Percentiles rank a stretch among this genome's conserved stretches.
Evolutionary conservation across 2,888 invertebrate species (phyloP).

Genomic region (Horisme vitalbata): DNA sequence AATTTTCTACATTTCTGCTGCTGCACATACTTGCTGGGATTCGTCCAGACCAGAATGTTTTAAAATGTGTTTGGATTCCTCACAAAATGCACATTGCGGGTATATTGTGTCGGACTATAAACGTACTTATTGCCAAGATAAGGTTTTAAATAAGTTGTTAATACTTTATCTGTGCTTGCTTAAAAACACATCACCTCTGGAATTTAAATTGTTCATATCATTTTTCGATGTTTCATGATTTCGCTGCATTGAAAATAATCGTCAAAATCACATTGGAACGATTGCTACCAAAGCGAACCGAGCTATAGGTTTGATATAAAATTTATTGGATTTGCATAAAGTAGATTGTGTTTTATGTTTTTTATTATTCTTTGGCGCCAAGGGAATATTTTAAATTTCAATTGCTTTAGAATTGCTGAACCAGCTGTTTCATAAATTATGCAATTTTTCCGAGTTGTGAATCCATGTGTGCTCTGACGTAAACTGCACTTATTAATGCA

Average conservation of each 20-base stretch:
- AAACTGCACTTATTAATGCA: neutral
- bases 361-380: slow-evolving; percentile 38
- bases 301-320: slow-evolving; percentile 80
- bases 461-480: slow-evolving; percentile 19
- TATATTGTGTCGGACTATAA: too few species aligned
- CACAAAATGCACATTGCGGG: too few species aligned
- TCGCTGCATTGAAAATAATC: slow-evolving; percentile 67
- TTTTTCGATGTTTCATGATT: slow-evolving; percentile 79
- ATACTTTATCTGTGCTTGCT: too few species aligned
- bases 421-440: slow-evolving; percentile 27
- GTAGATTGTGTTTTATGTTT: slow-evolving; percentile 62
- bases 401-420: slow-evolving; percentile 31
- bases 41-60: too few species aligned
- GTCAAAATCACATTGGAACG: slow-evolving; percentile 62
- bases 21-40: too few species aligned
- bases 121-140: too few species aligned
- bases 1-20: too few species aligned
- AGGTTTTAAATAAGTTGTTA: too few species aligned
- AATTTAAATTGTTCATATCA: slow-evolving; percentile 57
- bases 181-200: neutral
- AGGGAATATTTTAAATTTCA: slow-evolving; percentile 31
- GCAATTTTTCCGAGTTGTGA: slow-evolving; percentile 6
- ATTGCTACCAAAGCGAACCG: slow-evolving; percentile 70
- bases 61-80: too few species aligned
- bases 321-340: slow-evolving; percentile 69